Evolutionary conservation across 1,140 invertebrate genomes (phyloP), one percentile per base, ranked within the genome.

Genomic region (Bombus waltoni): DNA sequence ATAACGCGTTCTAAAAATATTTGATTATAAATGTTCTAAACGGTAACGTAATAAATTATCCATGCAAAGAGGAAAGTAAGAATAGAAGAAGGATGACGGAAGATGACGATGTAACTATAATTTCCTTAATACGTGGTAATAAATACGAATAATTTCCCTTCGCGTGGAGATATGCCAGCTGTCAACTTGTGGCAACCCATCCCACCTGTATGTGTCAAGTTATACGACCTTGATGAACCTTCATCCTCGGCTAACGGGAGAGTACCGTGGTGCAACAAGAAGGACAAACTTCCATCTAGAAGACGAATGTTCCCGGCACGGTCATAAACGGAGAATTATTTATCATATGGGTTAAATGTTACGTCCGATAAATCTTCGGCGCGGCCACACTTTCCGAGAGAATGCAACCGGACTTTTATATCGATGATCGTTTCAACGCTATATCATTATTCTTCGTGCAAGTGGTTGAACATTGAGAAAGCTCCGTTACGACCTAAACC

Each of bases 301-400:
- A 83, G 87, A 86, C 84, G 78, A 79, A 88, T 84, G 71, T 40
- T 59, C 85, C 38, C 81, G 32, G 87, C 66, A 85, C 59, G 82
- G 59, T 77, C 65, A 44, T 78, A 87, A 80, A 79, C 77, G 76
- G 74, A 42, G 83, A 89, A 89, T 89, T 89, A 89, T 89, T 88
- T 86, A 89, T 86, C 87, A 86, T 86, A 82, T 80, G 87, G 65
- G 87, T 83, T 89, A 80, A 89, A 86, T 72, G 84, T 89, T 89
- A 89, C 88, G 80, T 89, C 75, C 83, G 88, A 81, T 80, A 82
- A 88, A 74, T 86, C 84, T 85, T 74, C 28, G 68, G 44, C 47
- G 57, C 44, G 13, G 79, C 22, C 83, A 82, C 83, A 80, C 76
- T 89, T 89, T 83, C 81, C 73, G 79, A 85, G 87, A 89, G 82